A percentile compares a stretch with the other conserved stretches of the same genome.
Conservation (phyloP, 2,888 invertebrate species). For the Odontocolon sp. region DNA sequence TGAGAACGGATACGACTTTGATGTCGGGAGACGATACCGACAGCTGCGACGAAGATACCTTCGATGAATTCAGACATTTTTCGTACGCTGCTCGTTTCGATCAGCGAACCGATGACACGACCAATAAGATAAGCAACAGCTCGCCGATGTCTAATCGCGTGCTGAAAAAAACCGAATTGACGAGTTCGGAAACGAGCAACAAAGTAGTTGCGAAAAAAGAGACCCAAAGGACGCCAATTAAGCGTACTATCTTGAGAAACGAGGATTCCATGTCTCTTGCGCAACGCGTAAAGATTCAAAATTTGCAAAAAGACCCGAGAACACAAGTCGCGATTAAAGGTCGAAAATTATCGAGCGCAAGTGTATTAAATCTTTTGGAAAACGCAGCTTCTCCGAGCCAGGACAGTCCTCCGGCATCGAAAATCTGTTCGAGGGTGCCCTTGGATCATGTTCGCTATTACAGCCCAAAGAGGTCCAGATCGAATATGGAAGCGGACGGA, state of each 20-base stretch:
- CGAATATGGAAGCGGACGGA: conserved; percentile 65
- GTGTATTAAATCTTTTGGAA: conserved; percentile 70
- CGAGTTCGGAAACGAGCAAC: conserved; percentile 11
- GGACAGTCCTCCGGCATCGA: conserved; percentile 76
- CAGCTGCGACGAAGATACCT: conserved; percentile 70
- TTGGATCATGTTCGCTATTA: conserved; percentile 65
- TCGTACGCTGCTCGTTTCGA: conserved; percentile 6
- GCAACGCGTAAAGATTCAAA: conserved; percentile 55
- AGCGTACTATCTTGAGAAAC: background rate
- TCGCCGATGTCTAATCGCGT: background rate
- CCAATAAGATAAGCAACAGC: background rate
- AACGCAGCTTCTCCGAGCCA: conserved; percentile 76
- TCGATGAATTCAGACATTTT: conserved; percentile 61
- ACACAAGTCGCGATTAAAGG: conserved; percentile 35
- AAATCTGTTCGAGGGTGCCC: conserved; percentile 50
- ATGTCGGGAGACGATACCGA: conserved; percentile 71
- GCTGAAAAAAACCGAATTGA: background rate
- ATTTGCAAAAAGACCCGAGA: conserved; percentile 30
- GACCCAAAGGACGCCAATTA: conserved; percentile 27
- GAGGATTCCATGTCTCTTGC: conserved; percentile 39
- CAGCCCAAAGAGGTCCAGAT: conserved; percentile 74
- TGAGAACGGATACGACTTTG: conserved; percentile 63
- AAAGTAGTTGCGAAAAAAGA: conserved; percentile 6
- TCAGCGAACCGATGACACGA: background rate
- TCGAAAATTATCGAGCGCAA: conserved; percentile 47